Base-by-base conservation (phyloP, 1,140 invertebrate species). In the Leptoteleia sp. region DNA sequence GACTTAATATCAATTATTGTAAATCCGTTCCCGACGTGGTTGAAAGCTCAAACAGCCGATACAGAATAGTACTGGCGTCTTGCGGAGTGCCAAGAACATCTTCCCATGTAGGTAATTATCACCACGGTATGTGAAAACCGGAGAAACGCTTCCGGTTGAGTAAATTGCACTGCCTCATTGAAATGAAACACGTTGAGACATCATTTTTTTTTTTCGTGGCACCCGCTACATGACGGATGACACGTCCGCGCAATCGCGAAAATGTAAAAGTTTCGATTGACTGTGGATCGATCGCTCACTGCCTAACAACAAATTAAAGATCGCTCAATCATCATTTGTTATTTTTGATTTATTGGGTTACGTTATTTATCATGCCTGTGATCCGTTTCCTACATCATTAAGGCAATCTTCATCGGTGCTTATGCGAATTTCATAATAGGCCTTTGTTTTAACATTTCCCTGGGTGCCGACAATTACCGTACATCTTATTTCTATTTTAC, bases 101-200 rank as follows among this genome's bases (percentile, higher is more conserved):
- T 86, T 86, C 77, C 76, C 84, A 82, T 83, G 80, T 82, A 68
- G 72, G 72, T 87, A 88, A 88, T 88, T 88, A 88, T 88, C 82
- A 82, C 79, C 35, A 81, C 62, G 77, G 85, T 82, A 85, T 86
- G 85, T 85, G 87, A 87, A 85, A 89, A 85, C 81, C 76, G 81
- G 85, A 83, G 87, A 88, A 88, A 88, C 87, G 79, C 85, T 88
- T 88, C 87, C 87, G 82, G 84, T 84, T 86, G 52, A 68, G 76
- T 47, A 78, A 72, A 78, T 78, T 78, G 48, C 43, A 78, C 67
- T 62, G 61, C 59, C 67, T 55, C 76, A 62, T 68, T 78, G 76
- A 68, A 78, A 78, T 68, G 59, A 67, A 72, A 67, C 27, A 33
- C 42, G 67, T 55, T 72, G 67, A 71, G 59, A 72, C 76, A 68